These are phyloP conservation scores for Desmophyllum pertusum DNA, from an alignment of 92 coral and sea anemone species.

Conservation along the genomic window DNA sequence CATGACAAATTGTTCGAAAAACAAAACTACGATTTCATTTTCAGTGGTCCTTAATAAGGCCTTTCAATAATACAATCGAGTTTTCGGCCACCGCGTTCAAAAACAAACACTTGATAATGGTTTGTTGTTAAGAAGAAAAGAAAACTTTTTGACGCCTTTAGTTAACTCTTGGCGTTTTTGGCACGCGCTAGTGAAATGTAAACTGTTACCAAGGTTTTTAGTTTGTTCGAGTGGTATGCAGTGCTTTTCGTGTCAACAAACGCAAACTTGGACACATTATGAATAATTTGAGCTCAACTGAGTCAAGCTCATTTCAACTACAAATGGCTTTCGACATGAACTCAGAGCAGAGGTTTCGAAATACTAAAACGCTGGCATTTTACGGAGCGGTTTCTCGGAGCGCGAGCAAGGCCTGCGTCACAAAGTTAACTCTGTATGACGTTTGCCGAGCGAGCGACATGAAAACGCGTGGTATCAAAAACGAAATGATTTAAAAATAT, in stretches of 20 bases:
- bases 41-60: background rate
- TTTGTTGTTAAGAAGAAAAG: background rate
- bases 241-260: constrained; percentile 37
- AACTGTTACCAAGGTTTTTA: constrained; percentile 41
- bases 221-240: constrained; percentile 37
- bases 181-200: constrained; percentile 17
- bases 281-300: constrained; percentile 39
- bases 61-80: background rate
- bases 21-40: background rate
- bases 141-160: constrained; percentile 10
- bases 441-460: constrained; percentile 18
- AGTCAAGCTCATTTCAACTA: constrained; percentile 9
- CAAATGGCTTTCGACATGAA: constrained; percentile 11
- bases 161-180: background rate
- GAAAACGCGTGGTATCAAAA: background rate
- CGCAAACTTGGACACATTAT: constrained; percentile 14
- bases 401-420: constrained; percentile 36
- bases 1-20: background rate
- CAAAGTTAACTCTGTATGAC: constrained; percentile 22
- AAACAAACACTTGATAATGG: constrained; percentile 9
- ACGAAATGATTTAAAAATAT: constrained; percentile 24
- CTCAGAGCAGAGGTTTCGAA: background rate
- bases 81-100: background rate
- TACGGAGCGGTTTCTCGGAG: background rate
- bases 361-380: background rate